Evolutionary conservation across 2,797 vertebrate species (phyloP).

Genomic region (Syngnathus rostellatus): DNA sequence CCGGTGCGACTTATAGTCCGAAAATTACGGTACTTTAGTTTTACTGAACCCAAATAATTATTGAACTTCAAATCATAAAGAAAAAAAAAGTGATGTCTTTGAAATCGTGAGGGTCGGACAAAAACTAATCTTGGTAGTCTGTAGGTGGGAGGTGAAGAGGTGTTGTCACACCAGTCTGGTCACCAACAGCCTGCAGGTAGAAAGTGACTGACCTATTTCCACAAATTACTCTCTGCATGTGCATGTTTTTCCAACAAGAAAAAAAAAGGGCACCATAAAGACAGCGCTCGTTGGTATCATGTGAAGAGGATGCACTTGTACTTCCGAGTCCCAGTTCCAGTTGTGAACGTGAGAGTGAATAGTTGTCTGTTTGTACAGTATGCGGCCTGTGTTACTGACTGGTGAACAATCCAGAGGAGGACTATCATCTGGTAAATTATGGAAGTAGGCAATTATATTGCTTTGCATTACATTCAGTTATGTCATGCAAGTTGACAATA

Average conservation of each 20-base stretch:
- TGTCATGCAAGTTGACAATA: too few relatives aligned
- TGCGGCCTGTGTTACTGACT: too few relatives aligned
- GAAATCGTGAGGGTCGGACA: neutral
- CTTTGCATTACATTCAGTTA: too few relatives aligned
- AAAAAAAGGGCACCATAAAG: conserved; percentile 19
- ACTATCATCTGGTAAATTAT: too few relatives aligned
- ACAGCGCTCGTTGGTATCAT: conserved; percentile 34
- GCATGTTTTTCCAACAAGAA: conserved; percentile 28
- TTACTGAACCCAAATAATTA: neutral
- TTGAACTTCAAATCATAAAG: neutral
- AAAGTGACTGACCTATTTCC: conserved; percentile 50
- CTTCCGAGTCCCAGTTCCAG: neutral
- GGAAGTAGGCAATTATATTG: too few relatives aligned
- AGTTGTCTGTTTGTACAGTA: too few relatives aligned
- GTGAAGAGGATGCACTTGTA: neutral
- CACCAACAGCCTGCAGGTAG: conserved; percentile 39
- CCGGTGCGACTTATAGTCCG: too few relatives aligned
- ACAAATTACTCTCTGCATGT: conserved; percentile 51
- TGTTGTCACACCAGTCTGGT: conserved; percentile 9
- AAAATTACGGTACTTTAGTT: neutral
- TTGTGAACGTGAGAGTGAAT: too few relatives aligned
- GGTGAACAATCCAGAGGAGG: too few relatives aligned
- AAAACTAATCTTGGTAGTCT: neutral
- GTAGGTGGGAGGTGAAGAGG: neutral
- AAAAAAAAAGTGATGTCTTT: neutral